phyloP scores from a whole-genome alignment of 1,140 invertebrate genomes.

The Drosophila pachea region DNA sequence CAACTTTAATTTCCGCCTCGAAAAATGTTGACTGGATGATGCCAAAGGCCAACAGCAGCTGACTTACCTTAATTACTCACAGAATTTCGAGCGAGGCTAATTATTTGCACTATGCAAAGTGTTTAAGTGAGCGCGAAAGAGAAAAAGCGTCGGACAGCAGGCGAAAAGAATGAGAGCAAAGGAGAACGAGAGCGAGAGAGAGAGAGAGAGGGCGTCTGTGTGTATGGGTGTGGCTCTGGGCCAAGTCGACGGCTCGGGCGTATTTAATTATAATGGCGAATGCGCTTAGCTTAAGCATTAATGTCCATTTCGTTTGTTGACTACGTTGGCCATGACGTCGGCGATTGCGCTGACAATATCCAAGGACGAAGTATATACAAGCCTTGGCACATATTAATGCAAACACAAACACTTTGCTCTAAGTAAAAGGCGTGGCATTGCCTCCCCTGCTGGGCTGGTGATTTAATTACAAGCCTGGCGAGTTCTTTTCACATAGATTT shows the following conservation, averaged over 20 bases:
- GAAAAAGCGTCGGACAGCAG: background rate
- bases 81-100: constrained; percentile 63
- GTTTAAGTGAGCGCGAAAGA: background rate
- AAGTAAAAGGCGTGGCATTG: constrained; percentile 25
- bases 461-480: constrained; percentile 27
- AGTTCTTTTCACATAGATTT: constrained; percentile 16
- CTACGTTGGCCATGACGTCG: constrained; percentile 18
- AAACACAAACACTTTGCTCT: background rate
- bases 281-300: constrained; percentile 60
- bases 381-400: too few species aligned
- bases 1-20: constrained; percentile 55
- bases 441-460: background rate
- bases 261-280: constrained; percentile 70
- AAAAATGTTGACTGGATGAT: background rate
- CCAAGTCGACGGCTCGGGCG: constrained; percentile 25
- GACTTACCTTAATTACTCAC: constrained; percentile 74
- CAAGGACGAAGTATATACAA: constrained; percentile 17
- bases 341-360: constrained; percentile 10
- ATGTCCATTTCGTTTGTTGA: constrained; percentile 66
- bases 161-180: background rate
- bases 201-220: constrained; percentile 3
- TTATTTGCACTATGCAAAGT: constrained; percentile 56
- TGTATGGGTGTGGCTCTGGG: constrained; percentile 6
- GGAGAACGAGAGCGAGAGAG: background rate
- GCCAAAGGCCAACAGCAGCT: constrained; percentile 61